These are phyloP conservation scores for Propithecus coquereli DNA, from an alignment of 2,113 vertebrate genomes.

Conservation along the genomic window DNA sequence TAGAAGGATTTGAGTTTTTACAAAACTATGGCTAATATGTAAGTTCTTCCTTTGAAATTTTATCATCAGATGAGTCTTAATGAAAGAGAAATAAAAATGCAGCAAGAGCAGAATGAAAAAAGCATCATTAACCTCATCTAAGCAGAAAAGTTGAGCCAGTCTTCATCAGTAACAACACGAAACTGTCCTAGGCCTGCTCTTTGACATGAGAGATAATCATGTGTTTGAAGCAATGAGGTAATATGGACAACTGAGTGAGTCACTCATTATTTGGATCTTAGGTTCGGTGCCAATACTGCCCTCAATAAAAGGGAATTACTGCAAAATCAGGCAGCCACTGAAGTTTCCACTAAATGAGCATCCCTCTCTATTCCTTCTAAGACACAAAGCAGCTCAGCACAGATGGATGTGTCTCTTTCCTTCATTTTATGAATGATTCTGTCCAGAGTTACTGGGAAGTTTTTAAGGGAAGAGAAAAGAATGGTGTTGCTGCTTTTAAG, in stretches of 20 bases:
- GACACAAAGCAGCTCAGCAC: background rate
- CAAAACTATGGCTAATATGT: background rate
- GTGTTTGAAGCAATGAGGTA: background rate
- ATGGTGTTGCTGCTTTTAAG: constrained; percentile 9
- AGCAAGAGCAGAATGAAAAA: background rate
- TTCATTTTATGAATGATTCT: constrained; percentile 11
- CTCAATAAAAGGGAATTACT: background rate
- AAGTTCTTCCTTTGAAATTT: background rate
- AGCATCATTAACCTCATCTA: background rate
- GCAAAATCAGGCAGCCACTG: background rate
- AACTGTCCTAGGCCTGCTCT: background rate
- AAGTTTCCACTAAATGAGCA: background rate
- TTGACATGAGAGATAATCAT: background rate
- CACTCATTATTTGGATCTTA: background rate
- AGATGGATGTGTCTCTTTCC: background rate
- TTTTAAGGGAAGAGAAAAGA: background rate
- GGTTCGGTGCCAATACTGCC: background rate
- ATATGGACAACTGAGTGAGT: background rate
- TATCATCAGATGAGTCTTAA: background rate
- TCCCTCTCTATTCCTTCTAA: background rate
- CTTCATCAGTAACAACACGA: background rate
- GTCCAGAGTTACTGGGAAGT: constrained; percentile 39
- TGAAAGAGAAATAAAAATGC: background rate
- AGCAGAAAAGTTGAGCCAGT: background rate
- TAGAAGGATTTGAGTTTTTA: background rate